These are phyloP conservation scores for Sesamia inferens DNA, from an alignment of 2,888 invertebrate genomes.

Conservation along the genomic window DNA sequence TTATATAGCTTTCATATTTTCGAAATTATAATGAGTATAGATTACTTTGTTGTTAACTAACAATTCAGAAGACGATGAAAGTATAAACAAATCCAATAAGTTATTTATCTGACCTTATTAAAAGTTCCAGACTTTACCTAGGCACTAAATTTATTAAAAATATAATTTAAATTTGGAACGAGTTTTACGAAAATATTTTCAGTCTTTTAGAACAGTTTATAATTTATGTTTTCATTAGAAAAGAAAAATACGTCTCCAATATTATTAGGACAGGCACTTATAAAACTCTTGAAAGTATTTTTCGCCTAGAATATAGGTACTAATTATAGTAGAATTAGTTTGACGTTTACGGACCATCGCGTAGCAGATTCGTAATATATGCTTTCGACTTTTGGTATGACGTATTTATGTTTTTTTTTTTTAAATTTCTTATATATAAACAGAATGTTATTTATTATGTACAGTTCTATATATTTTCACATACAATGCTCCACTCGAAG, in stretches of 20 bases:
- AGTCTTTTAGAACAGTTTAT: slow-evolving; percentile 2
- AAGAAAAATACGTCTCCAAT: neutral
- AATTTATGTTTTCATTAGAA: slow-evolving; percentile 16
- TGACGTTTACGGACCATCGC: slow-evolving; percentile 44
- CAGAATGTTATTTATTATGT: too few relatives aligned
- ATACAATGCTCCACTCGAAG: too few relatives aligned
- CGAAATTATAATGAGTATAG: too few relatives aligned
- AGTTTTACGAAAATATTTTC: neutral
- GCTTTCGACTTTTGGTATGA: neutral
- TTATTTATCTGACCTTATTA: neutral
- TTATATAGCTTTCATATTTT: too few relatives aligned
- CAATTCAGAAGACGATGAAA: neutral
- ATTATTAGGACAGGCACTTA: neutral
- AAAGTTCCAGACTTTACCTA: neutral
- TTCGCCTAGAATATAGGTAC: neutral
- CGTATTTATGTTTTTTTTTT: neutral
- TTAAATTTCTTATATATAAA: too few relatives aligned
- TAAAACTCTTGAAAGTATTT: neutral
- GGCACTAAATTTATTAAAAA: neutral
- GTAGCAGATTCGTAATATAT: slow-evolving; percentile 54
- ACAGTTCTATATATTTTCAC: too few relatives aligned
- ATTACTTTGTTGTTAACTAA: neutral
- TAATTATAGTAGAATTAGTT: neutral
- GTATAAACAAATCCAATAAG: neutral
- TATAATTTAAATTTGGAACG: neutral